Evolutionary conservation across 2,888 invertebrate genomes (phyloP).

Genomic region (Cistogaster globosa): DNA sequence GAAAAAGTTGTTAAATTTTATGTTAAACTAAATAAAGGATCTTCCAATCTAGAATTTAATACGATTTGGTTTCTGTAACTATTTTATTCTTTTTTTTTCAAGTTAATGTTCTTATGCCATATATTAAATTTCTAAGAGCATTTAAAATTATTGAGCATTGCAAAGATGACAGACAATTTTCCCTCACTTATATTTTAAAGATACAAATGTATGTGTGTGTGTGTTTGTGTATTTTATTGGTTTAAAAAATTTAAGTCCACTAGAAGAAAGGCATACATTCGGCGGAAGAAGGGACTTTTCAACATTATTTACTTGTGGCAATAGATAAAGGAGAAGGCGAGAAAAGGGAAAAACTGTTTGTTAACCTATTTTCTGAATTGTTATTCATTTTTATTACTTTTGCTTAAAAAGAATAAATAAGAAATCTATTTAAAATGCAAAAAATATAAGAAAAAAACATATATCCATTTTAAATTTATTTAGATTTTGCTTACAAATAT

Average conservation of each 20-base stretch:
- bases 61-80: conserved; percentile 23
- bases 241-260: conserved; percentile 45
- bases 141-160: conserved; percentile 68
- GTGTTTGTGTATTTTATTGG: not conserved
- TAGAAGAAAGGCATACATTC: not conserved
- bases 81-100: not conserved
- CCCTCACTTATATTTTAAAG: conserved; percentile 1
- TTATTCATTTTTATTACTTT: conserved; percentile 54
- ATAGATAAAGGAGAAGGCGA: conserved; percentile 22
- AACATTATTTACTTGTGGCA: conserved; percentile 10
- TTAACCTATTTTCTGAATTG: conserved; percentile 56
- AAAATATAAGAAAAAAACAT: conserved; percentile 32
- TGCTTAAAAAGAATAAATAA: conserved; percentile 17
- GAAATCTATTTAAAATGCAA: conserved; percentile 22
- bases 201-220: too few species aligned
- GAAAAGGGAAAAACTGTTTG: conserved; percentile 63
- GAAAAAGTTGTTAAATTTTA: conserved; percentile 61
- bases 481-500: conserved; percentile 53
- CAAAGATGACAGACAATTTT: conserved; percentile 47
- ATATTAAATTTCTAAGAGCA: conserved; percentile 56
- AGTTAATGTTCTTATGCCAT: conserved; percentile 33
- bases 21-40: conserved; percentile 38
- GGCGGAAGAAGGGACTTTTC: conserved; percentile 11
- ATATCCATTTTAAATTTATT: conserved; percentile 65
- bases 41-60: conserved; percentile 28